Evolutionary conservation across 1,140 invertebrate species (phyloP), one percentile per base, ranked within the genome.

Genomic region (Fopius arisanus): DNA sequence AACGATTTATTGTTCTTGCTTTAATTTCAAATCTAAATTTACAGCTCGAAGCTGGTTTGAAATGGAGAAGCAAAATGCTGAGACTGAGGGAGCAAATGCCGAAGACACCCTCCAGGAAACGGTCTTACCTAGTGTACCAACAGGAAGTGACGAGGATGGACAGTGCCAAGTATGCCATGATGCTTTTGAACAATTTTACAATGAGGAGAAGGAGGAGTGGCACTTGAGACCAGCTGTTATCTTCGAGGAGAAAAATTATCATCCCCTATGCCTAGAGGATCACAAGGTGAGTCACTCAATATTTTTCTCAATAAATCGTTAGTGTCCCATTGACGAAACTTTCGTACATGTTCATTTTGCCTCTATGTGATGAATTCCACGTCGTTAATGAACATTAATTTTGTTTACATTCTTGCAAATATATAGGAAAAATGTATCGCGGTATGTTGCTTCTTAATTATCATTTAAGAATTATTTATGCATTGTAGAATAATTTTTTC

Each of bases 191-290:
- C 93, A 96, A 83, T 97, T 97, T 88, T 98, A 95, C 89, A 94
- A 97, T 82, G 96, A 98, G 87, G 97, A 98, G 80, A 93, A 93
- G 67, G 97, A 98, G 85, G 97, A 98, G 83, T 99, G 97, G 97
- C 95, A 97, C 82, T 88, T 98, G 6, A 90, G 92, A 70, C 94
- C 96, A 81, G 95, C 97, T 0, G 89, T 97, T 3, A 87, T 90
- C 21, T 91, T 93, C 41, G 93, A 96, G 40, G 92, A 91, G 1
- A 92, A 93, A 79, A 93, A 94, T 80, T 98, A 96, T 84, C 97
- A 98, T 90, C 96, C 96, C 0, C 85, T 95, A 23, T 98, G 97
- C 86, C 93, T 95, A 78, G 93, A 97, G 78, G 97, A 98, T 88
- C 93, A 93, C 79, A 94, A 95, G 90, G 94, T 95, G 80, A 75